Percentiles rank a stretch among this genome's conserved stretches.
These are phyloP conservation scores for Paralichthys olivaceus DNA, from an alignment of 2,113 vertebrate species.

Conservation along the genomic window DNA sequence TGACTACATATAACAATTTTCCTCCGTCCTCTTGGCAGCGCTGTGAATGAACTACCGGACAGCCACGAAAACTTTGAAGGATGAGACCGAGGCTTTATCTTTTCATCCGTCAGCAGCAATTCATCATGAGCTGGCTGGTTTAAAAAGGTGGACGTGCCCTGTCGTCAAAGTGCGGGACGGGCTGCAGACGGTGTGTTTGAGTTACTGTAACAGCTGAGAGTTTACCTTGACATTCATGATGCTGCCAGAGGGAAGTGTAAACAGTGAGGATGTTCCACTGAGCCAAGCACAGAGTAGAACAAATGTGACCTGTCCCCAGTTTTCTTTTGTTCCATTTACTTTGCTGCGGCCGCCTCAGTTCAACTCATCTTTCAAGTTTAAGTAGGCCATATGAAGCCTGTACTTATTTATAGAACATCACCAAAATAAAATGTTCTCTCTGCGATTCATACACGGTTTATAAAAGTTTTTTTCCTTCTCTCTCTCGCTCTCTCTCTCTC, in stretches of 20 bases:
- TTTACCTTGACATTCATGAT: constrained; percentile 40
- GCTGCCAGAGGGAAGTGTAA: constrained; percentile 32
- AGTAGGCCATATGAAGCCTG: not conserved
- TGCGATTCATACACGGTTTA: too few relatives aligned
- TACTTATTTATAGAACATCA: constrained; percentile 63
- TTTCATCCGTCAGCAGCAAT: constrained; percentile 48
- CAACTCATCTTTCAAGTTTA: constrained; percentile 55
- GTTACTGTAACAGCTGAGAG: constrained; percentile 13
- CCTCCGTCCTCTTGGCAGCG: not conserved
- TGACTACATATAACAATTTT: not conserved
- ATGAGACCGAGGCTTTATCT: constrained; percentile 17
- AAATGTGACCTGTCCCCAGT: constrained; percentile 32
- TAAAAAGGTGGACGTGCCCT: not conserved
- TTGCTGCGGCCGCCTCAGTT: constrained; percentile 46
- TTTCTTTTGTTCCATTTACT: constrained; percentile 55
- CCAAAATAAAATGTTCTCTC: constrained; percentile 21
- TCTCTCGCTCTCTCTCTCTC: not conserved
- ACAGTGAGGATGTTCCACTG: constrained; percentile 38
- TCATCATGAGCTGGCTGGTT: constrained; percentile 27
- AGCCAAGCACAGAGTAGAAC: constrained; percentile 33
- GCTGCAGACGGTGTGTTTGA: constrained; percentile 30
- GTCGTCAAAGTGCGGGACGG: constrained; percentile 29
- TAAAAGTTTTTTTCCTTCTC: too few relatives aligned
- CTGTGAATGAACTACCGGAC: not conserved
- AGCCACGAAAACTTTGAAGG: constrained; percentile 23